Conservation (phyloP, 1,140 invertebrate species). For the Drosophila ogumai region DNA sequence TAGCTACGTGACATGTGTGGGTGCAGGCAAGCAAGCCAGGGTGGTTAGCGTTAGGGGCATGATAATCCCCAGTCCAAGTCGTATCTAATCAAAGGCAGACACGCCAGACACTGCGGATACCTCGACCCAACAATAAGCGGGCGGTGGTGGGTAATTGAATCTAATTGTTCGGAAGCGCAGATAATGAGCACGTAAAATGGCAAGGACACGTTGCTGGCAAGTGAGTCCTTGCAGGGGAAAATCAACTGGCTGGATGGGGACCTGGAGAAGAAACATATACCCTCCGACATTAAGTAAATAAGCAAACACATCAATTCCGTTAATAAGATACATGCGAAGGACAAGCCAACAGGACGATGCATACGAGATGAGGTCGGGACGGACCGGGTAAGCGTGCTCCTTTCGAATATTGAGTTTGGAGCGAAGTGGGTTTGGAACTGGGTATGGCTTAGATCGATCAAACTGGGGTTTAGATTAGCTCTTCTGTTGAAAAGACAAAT, state of each 20-base stretch:
- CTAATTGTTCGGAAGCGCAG: slow-evolving; percentile 78
- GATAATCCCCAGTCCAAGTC: slow-evolving; percentile 22
- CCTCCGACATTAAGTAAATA: slow-evolving; percentile 49
- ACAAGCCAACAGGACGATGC: slow-evolving; percentile 41
- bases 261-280: slow-evolving; percentile 38
- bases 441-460: slow-evolving; percentile 4
- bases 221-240: slow-evolving; percentile 10
- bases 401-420: not conserved
- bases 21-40: slow-evolving; percentile 1
- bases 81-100: slow-evolving; percentile 23
- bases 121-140: slow-evolving; percentile 35
- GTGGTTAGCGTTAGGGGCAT: slow-evolving; percentile 30
- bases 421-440: not conserved
- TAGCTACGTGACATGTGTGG: slow-evolving; percentile 38
- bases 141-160: slow-evolving; percentile 73
- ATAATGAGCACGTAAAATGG: slow-evolving; percentile 79
- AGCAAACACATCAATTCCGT: slow-evolving; percentile 57
- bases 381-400: not conserved
- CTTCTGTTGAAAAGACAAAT: not conserved
- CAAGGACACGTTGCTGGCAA: slow-evolving; percentile 10
- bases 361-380: slow-evolving; percentile 28
- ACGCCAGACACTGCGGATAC: not conserved
- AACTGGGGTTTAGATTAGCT: not conserved
- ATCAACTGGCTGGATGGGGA: slow-evolving; percentile 16
- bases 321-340: slow-evolving; percentile 54